phyloP scores from a whole-genome alignment of 2,113 vertebrate species.

The Sceloporus tristichus region DNA sequence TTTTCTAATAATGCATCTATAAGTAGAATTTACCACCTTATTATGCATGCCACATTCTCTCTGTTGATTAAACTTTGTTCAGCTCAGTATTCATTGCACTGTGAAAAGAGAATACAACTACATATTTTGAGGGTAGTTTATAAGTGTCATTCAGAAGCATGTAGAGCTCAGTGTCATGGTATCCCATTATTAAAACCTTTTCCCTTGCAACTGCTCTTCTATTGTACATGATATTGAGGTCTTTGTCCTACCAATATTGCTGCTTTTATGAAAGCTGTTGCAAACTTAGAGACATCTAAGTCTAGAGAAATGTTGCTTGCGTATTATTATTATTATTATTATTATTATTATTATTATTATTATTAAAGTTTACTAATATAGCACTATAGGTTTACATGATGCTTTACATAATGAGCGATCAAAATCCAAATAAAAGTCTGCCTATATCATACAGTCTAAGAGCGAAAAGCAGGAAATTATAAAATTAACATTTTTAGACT shows the following conservation, averaged over 20 bases:
- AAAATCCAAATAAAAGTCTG: too few relatives aligned
- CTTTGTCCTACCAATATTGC: not conserved
- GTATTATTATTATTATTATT: too few relatives aligned
- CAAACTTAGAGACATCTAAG: too few relatives aligned
- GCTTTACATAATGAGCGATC: too few relatives aligned
- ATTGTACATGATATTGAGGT: not conserved
- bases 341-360: too few relatives aligned
- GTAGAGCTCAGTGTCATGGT: not conserved
- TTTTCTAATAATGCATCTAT: constrained; percentile 31
- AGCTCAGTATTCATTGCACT: not conserved
- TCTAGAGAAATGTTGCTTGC: too few relatives aligned
- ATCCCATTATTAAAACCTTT: constrained; percentile 14
- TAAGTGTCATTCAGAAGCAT: not conserved
- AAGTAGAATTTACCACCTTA: constrained; percentile 29
- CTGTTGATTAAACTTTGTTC: constrained; percentile 10
- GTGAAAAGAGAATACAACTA: constrained; percentile 11
- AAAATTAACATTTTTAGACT: too few relatives aligned
- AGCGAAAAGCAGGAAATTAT: too few relatives aligned
- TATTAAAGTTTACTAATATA: too few relatives aligned
- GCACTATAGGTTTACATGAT: too few relatives aligned
- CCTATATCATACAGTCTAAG: too few relatives aligned
- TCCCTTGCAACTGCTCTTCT: not conserved
- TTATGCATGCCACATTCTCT: not conserved
- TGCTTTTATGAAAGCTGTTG: not conserved
- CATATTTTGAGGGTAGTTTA: not conserved